A percentile compares a stretch with the other conserved stretches of the same genome.
phyloP scores from a whole-genome alignment of 2,113 vertebrate species.

The Monarcha castaneiventris region DNA sequence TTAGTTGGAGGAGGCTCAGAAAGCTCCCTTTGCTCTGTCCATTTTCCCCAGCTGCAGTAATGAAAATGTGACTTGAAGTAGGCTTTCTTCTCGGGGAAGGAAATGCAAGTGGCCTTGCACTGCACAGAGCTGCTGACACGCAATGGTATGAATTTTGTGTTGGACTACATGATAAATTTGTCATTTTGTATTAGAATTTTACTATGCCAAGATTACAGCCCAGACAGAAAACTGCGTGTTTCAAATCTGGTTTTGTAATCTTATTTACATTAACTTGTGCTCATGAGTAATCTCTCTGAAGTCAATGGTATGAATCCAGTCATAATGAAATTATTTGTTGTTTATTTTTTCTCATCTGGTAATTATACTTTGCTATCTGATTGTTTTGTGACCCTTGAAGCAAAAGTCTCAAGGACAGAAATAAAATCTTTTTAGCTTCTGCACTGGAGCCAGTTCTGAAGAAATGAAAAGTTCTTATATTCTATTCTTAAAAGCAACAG shows the following conservation, averaged over 20 bases:
- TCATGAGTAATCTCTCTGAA: not conserved
- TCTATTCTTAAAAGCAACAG: not conserved
- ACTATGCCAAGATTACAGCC: not conserved
- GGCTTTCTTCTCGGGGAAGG: not conserved
- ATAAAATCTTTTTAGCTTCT: not conserved
- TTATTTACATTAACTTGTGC: not conserved
- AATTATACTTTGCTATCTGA: slow-evolving; percentile 6
- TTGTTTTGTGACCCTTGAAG: not conserved
- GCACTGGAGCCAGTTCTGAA: not conserved
- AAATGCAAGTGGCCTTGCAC: not conserved
- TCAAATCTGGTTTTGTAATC: not conserved
- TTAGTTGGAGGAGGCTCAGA: not conserved
- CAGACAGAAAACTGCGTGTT: not conserved
- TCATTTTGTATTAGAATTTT: not conserved
- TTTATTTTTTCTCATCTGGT: slow-evolving; percentile 34
- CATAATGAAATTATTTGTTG: slow-evolving; percentile 18
- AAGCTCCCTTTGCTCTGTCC: not conserved
- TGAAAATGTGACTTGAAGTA: not conserved
- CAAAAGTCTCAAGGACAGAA: not conserved
- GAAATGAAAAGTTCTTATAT: not conserved
- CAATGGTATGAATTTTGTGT: not conserved
- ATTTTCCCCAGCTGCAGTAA: not conserved
- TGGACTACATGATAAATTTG: not conserved
- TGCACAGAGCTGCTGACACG: not conserved
- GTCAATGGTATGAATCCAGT: not conserved